Evolutionary conservation across 2,797 vertebrate species (phyloP).

Genomic region (Pseudocheirus occidentalis): DNA sequence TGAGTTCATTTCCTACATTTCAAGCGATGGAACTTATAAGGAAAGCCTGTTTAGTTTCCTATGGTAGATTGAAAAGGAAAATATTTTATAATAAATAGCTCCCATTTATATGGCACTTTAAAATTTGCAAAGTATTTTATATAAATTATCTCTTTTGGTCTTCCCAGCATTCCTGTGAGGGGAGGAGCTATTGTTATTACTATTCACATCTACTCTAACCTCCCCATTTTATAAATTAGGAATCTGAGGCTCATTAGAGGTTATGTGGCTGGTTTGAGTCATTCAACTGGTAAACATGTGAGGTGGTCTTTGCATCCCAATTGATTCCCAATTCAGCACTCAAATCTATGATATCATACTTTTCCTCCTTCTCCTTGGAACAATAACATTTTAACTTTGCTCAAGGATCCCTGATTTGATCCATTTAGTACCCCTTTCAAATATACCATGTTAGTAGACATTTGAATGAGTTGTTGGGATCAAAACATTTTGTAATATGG

Average conservation of each 20-base stretch:
- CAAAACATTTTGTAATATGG: neutral
- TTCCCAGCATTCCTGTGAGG: neutral
- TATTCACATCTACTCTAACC: neutral
- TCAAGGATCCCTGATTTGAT: neutral
- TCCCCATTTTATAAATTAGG: neutral
- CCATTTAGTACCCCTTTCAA: neutral
- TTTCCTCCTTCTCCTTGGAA: neutral
- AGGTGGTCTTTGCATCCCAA: neutral
- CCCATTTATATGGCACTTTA: neutral
- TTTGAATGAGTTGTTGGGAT: neutral
- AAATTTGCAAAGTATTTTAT: neutral
- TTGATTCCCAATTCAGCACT: neutral
- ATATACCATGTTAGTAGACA: neutral
- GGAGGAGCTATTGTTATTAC: neutral
- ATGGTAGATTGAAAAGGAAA: neutral
- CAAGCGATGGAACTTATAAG: conserved; percentile 28
- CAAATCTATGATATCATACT: neutral
- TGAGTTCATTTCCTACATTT: conserved; percentile 47
- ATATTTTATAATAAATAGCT: neutral
- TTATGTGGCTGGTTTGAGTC: neutral
- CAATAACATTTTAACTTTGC: neutral
- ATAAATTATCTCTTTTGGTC: neutral
- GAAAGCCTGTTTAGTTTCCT: neutral
- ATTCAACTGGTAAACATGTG: neutral
- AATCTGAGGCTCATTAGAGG: neutral